phyloP scores from a whole-genome alignment of 30 jellyfish, hydroid and myxozoan species.

The Hydra vulgaris region DNA sequence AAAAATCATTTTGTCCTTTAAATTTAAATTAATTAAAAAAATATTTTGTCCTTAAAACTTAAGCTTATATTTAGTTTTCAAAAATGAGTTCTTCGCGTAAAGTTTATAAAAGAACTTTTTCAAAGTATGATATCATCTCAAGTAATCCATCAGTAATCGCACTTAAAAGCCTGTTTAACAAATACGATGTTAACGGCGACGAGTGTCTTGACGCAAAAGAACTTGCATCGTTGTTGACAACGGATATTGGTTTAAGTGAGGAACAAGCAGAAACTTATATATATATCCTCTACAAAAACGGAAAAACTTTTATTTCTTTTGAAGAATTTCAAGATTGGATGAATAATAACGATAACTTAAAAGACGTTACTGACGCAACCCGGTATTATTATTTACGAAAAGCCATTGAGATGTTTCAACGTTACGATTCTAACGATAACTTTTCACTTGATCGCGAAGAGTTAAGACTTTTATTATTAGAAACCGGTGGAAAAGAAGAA shows the following conservation, averaged over 20 bases:
- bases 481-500: conserved; percentile 21
- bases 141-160: conserved; percentile 16
- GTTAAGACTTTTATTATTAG: conserved; percentile 8
- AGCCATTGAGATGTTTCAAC: conserved; percentile 28
- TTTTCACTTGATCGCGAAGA: conserved; percentile 12
- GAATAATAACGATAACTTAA: conserved; percentile 8
- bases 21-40: too few species aligned
- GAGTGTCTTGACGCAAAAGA: conserved; percentile 3
- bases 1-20: too few species aligned
- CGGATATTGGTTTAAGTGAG: conserved; percentile 14
- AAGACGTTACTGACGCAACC: conserved; percentile 11
- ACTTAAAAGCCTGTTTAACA: conserved; percentile 17
- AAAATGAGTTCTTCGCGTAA: not conserved
- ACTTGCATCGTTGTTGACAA: conserved; percentile 1
- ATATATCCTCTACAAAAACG: conserved; percentile 22
- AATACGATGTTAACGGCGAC: conserved; percentile 19
- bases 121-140: not conserved
- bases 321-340: conserved; percentile 24
- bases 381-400: conserved; percentile 11
- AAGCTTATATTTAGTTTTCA: too few species aligned
- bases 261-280: conserved; percentile 15
- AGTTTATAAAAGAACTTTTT: not conserved
- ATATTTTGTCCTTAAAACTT: too few species aligned
- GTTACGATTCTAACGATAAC: conserved; percentile 14
- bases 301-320: conserved; percentile 8